A percentile compares a stretch with the other conserved stretches of the same genome.
Evolutionary conservation across 2,113 vertebrate genomes (phyloP).

Genomic region (Lagopus muta): DNA sequence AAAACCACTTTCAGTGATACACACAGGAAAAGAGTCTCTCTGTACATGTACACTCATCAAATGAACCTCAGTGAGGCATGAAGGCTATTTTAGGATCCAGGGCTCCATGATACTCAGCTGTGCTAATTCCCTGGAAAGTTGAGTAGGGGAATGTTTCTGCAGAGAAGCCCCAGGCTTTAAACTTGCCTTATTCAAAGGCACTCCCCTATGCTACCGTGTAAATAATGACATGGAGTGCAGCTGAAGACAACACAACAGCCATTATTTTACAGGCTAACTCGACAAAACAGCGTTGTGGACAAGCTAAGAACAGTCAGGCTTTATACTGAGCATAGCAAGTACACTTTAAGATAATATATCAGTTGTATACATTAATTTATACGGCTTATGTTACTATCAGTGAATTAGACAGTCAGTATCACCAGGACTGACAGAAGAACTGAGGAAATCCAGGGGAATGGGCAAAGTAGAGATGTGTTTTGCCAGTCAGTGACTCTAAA

Average conservation of each 20-base stretch:
- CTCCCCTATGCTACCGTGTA: neutral
- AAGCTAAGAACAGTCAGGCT: neutral
- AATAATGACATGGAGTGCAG: neutral
- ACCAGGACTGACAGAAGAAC: neutral
- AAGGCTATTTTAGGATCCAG: slow-evolving; percentile 34
- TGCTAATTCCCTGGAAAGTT: neutral
- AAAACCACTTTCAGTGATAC: neutral
- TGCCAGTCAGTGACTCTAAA: neutral
- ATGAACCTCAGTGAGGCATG: neutral
- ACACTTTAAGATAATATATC: neutral
- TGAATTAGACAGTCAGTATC: neutral
- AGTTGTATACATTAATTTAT: neutral
- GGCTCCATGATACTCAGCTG: neutral
- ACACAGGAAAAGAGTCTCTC: neutral
- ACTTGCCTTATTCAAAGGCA: slow-evolving; percentile 12
- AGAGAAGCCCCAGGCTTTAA: neutral
- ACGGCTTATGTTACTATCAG: neutral
- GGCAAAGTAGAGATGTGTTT: neutral
- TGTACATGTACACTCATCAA: neutral
- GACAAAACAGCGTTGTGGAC: slow-evolving; percentile 33
- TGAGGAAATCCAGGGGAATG: neutral
- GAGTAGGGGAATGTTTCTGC: neutral
- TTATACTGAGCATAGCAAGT: slow-evolving; percentile 1
- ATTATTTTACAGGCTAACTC: slow-evolving; percentile 22
- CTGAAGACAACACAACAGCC: neutral